Base-by-base conservation (phyloP, 1,140 invertebrate genomes). In the Eumeta japonica region DNA sequence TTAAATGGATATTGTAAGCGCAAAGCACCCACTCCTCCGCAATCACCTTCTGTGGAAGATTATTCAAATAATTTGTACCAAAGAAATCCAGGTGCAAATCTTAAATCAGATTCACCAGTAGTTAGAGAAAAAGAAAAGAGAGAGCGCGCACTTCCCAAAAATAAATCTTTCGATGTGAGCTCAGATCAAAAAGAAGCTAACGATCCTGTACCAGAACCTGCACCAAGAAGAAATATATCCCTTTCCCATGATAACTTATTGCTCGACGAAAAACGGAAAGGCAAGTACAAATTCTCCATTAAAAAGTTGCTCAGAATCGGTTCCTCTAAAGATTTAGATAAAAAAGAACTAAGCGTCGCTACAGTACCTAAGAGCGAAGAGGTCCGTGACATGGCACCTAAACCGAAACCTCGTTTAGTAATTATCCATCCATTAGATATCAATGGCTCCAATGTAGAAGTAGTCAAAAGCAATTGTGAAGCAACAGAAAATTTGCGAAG, bases 391-490 rank as follows among this genome's bases (percentile, higher is more conserved):
- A 75, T 68, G 34, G 64, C 71, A 24, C 75, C 70, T 9, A 71
- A 72, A 51, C 79, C 81, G 0, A 86, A 87, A 53, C 84, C 85
- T 0, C 77, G 88, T 12, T 70, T 90, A 7, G 87, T 92, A 28
- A 94, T 94, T 32, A 89, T 93, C 45, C 90, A 94, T 79, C 90
- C 90, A 10, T 73, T 89, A 35, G 89, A 94, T 48, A 77, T 92
- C 11, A 89, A 91, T 62, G 86, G 86, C 9, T 83, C 84, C 2
- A 84, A 75, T 13, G 87, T 90, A 0, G 85, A 91, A 55, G 87
- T 90, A 2, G 78, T 90, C 24, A 82, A 83, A 50, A 79, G 80
- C 29, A 81, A 82, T 50, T 67, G 71, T 39, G 68, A 78, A 43
- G 53, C 62, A 20, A 66, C 59, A 11, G 68, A 61, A 20, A 53